Evolutionary conservation across 2,888 invertebrate species (phyloP).

Genomic region (Coleophora flavipennella): DNA sequence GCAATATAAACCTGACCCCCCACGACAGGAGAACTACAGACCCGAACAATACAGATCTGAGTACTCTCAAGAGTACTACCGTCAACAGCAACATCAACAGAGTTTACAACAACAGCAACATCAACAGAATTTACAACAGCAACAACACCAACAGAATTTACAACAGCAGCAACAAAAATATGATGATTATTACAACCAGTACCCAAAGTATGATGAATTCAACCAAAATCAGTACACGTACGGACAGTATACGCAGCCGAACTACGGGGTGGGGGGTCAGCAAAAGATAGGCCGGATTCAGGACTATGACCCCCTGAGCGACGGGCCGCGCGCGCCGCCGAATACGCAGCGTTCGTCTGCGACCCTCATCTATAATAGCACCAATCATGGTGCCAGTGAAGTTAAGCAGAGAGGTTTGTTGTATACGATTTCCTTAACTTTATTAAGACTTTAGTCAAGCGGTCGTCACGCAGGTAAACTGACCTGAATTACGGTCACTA

Average conservation of each 20-base stretch:
- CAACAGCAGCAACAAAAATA: slow-evolving; percentile 23
- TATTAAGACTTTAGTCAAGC: too few species aligned
- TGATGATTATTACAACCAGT: slow-evolving; percentile 22
- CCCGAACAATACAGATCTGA: slow-evolving; percentile 13
- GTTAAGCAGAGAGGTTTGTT: slow-evolving; percentile 13
- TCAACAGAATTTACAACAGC: slow-evolving; percentile 29
- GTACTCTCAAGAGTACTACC: not conserved
- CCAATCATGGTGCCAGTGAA: slow-evolving; percentile 30
- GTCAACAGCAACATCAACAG: slow-evolving; percentile 16
- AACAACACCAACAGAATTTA: slow-evolving; percentile 33
- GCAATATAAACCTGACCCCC: slow-evolving; percentile 1
- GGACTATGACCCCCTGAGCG: slow-evolving; percentile 84
- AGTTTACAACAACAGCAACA: slow-evolving; percentile 21
- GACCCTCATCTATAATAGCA: slow-evolving; percentile 85
- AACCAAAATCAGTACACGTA: slow-evolving; percentile 28
- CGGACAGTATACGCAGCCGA: slow-evolving; percentile 31
- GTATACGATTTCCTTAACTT: slow-evolving; percentile 1
- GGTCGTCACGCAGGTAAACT: too few species aligned
- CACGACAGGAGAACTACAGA: slow-evolving; percentile 11
- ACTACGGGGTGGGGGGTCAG: slow-evolving; percentile 27
- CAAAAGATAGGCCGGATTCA: slow-evolving; percentile 81
- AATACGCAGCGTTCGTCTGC: slow-evolving; percentile 85
- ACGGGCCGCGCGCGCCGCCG: slow-evolving; percentile 78
- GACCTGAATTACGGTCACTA: too few species aligned
- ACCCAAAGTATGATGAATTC: slow-evolving; percentile 12